These are phyloP conservation scores for Ceramica pisi DNA, from an alignment of 2,888 invertebrate genomes.

Conservation along the genomic window DNA sequence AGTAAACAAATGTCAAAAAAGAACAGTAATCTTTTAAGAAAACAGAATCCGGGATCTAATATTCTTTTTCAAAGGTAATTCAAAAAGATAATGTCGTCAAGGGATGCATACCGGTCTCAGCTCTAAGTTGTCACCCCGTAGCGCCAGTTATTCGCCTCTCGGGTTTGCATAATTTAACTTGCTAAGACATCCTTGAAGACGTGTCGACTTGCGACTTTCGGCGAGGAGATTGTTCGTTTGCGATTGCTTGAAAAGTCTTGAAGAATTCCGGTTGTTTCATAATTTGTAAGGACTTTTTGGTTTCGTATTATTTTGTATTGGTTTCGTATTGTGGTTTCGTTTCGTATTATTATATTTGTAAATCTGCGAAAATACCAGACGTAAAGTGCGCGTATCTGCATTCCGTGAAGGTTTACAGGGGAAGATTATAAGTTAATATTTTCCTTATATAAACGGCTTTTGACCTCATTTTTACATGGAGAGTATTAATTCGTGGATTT, in stretches of 20 bases:
- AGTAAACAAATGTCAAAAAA: neutral
- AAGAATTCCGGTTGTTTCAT: neutral
- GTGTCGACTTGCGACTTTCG: conserved; percentile 54
- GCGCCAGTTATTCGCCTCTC: conserved; percentile 65
- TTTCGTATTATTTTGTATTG: too few relatives aligned
- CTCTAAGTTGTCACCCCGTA: conserved; percentile 70
- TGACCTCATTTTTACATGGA: too few relatives aligned
- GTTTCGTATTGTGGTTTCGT: too few relatives aligned
- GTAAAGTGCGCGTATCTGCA: too few relatives aligned
- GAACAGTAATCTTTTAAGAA: conserved; percentile 54
- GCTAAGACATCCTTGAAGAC: conserved; percentile 44
- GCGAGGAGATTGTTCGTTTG: conserved; percentile 17
- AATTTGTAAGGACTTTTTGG: neutral
- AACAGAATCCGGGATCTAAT: conserved; percentile 31
- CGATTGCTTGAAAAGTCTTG: conserved; percentile 20
- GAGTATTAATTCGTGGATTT: too few relatives aligned
- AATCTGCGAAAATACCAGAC: too few relatives aligned
- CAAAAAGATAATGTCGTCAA: conserved; percentile 50
- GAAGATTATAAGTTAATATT: too few relatives aligned
- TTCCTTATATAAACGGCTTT: too few relatives aligned
- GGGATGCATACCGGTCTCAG: conserved; percentile 63
- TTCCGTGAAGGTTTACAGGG: too few relatives aligned
- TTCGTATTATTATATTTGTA: too few relatives aligned
- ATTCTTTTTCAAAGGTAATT: conserved; percentile 29
- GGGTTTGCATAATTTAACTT: conserved; percentile 74